Evolutionary conservation across 2,797 vertebrate species (phyloP).

Genomic region (Mallotus villosus): DNA sequence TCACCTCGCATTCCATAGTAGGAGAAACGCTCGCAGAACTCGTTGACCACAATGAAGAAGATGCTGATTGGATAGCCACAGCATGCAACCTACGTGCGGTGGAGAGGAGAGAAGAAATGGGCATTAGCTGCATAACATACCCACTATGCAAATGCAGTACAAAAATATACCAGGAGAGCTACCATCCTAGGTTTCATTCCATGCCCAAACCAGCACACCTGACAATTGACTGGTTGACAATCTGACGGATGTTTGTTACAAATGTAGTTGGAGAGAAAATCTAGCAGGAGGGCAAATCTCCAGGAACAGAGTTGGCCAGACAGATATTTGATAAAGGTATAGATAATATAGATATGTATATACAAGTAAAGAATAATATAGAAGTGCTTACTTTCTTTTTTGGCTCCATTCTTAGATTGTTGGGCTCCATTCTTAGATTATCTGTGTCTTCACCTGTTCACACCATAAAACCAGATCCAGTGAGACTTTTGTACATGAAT

Average conservation of each 20-base stretch:
- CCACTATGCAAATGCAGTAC: too few species aligned
- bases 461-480: not conserved
- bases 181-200: too few species aligned
- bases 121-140: not conserved
- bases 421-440: not conserved
- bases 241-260: too few species aligned
- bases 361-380: not conserved
- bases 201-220: too few species aligned
- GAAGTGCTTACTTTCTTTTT: slow-evolving; percentile 37
- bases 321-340: not conserved
- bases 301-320: not conserved
- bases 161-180: not conserved
- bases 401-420: not conserved
- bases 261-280: not conserved
- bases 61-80: slow-evolving; percentile 87
- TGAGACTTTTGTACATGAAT: not conserved
- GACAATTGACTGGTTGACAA: too few species aligned
- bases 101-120: not conserved
- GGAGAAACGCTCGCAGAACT: slow-evolving; percentile 95
- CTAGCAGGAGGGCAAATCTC: not conserved
- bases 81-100: slow-evolving; percentile 27
- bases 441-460: slow-evolving; percentile 47
- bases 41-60: slow-evolving; percentile 91
- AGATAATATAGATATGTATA: not conserved
- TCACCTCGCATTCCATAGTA: slow-evolving; percentile 97